phyloP scores from a whole-genome alignment of 2,113 vertebrate genomes.

The Corynorhinus townsendii region DNA sequence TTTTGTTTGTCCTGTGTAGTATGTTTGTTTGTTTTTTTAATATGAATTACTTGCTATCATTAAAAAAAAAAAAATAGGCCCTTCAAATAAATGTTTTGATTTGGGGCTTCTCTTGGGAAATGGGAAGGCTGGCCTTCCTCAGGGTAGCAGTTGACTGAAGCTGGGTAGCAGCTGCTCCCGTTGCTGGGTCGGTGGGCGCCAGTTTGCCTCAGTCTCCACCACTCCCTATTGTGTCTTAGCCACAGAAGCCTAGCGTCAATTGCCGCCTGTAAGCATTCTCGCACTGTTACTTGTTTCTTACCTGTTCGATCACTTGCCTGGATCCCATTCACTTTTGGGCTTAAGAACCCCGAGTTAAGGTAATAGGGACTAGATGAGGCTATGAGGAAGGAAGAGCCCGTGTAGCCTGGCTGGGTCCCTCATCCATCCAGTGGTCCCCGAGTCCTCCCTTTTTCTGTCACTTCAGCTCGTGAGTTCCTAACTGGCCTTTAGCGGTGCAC shows the following conservation, averaged over 20 bases:
- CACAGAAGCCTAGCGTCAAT: fast-evolving
- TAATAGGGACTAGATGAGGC: background rate
- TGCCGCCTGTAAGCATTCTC: background rate
- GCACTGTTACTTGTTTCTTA: background rate
- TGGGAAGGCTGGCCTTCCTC: background rate
- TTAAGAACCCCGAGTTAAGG: background rate
- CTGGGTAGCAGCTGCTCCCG: background rate
- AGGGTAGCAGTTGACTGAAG: fast-evolving
- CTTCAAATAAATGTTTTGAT: background rate
- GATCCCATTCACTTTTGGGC: background rate
- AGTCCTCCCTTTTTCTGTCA: background rate
- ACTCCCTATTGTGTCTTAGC: background rate
- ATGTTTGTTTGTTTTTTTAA: background rate
- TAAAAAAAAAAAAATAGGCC: constrained; percentile 8
- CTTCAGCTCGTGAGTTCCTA: background rate
- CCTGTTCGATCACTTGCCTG: background rate
- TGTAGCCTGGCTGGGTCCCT: background rate
- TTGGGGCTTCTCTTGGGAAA: background rate
- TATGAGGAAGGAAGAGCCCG: background rate
- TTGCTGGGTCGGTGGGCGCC: background rate
- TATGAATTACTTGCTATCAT: background rate
- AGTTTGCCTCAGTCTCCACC: background rate
- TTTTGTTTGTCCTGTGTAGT: background rate
- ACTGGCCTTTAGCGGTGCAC: fast-evolving
- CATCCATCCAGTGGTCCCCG: background rate